These are phyloP conservation scores for Bagarius yarrelli DNA, from an alignment of 2,113 vertebrate genomes.

Conservation along the genomic window DNA sequence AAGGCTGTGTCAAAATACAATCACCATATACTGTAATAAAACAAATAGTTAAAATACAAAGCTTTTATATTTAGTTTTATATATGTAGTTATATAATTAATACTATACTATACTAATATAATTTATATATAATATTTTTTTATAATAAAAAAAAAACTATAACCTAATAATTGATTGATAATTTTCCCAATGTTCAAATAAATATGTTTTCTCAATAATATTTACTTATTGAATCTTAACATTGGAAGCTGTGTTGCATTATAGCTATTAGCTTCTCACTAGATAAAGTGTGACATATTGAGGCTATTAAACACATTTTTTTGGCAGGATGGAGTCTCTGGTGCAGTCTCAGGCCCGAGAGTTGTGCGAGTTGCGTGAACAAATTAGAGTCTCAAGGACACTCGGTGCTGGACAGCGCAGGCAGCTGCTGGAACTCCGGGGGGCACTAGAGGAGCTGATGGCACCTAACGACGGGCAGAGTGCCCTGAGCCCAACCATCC, in stretches of 20 bases:
- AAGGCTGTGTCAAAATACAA: no score
- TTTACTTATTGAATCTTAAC: not conserved
- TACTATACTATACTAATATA: no score
- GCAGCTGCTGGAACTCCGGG: constrained; percentile 76
- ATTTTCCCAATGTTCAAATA: no score
- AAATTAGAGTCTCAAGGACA: constrained; percentile 79
- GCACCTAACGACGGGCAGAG: constrained; percentile 67
- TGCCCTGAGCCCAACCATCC: not conserved
- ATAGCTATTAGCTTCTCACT: not conserved
- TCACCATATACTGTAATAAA: no score
- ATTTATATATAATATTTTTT: no score
- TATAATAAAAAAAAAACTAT: no score
- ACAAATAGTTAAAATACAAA: no score
- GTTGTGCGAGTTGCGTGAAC: constrained; percentile 82
- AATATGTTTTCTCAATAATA: no score
- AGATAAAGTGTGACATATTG: not conserved
- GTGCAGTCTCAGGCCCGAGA: constrained; percentile 84
- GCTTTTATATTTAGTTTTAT: no score
- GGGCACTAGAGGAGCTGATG: constrained; percentile 83
- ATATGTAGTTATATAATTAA: no score
- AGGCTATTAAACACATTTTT: not conserved
- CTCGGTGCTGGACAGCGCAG: constrained; percentile 76
- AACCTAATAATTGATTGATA: no score
- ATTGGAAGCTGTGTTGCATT: not conserved
- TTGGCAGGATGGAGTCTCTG: constrained; percentile 79